A percentile compares a stretch with the other conserved stretches of the same genome.
Evolutionary conservation across 2,888 invertebrate species (phyloP).

Genomic region (Euzophera pinguis): DNA sequence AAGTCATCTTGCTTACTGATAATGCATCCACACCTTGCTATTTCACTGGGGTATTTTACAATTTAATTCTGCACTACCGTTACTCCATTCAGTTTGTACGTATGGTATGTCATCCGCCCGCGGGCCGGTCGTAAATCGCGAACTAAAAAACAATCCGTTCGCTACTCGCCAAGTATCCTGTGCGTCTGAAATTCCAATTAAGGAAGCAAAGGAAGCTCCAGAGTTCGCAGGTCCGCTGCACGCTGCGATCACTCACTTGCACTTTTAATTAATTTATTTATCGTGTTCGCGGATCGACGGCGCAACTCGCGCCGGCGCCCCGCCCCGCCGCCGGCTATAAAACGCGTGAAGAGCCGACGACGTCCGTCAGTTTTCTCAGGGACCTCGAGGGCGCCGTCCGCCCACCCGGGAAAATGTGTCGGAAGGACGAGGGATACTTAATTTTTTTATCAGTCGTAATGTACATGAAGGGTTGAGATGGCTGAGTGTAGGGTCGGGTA

Average conservation of each 20-base stretch:
- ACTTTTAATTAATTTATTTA: conserved; percentile 81
- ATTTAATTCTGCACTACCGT: not conserved
- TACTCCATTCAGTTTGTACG: conserved; percentile 19
- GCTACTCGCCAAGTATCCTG: conserved; percentile 42
- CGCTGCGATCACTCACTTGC: conserved; percentile 77
- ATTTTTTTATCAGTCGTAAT: conserved; percentile 49
- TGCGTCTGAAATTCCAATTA: conserved; percentile 69
- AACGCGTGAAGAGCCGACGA: conserved; percentile 54
- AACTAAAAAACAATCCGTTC: conserved; percentile 48
- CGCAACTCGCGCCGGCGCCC: conserved; percentile 73
- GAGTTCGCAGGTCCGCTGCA: conserved; percentile 64
- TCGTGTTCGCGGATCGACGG: conserved; percentile 77
- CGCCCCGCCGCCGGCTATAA: conserved; percentile 68
- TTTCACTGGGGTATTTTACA: not conserved
- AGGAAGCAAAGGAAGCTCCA: conserved; percentile 68
- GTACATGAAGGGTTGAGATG: conserved; percentile 48
- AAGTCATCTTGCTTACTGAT: too few relatives aligned
- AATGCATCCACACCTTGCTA: too few relatives aligned
- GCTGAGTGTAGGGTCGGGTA: conserved; percentile 51
- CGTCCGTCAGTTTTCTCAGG: conserved; percentile 74
- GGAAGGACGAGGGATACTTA: conserved; percentile 62
- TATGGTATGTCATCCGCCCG: conserved; percentile 26
- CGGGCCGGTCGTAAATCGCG: conserved; percentile 37
- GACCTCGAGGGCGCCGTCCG: conserved; percentile 56
- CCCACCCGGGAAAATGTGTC: conserved; percentile 54